A percentile compares a stretch with the other conserved stretches of the same genome.
Conservation (phyloP, 2,797 vertebrate species). For the Rhincodon typus region DNA sequence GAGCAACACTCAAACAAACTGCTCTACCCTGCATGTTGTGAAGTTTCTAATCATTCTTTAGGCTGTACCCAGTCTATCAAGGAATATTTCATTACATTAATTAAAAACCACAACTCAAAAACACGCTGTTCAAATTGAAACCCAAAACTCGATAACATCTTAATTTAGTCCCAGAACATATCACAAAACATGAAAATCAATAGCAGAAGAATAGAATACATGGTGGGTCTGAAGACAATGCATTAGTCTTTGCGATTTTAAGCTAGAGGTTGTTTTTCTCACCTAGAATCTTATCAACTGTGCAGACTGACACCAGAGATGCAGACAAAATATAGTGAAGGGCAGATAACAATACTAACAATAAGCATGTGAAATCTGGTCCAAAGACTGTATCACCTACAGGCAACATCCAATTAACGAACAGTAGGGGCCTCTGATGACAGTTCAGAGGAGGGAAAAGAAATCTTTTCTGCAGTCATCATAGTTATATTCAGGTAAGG, state of each 20-base stretch:
- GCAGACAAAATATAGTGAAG: background rate
- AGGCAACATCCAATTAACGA: background rate
- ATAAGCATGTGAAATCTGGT: background rate
- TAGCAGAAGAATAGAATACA: background rate
- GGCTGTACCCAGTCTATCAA: background rate
- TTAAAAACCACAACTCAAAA: background rate
- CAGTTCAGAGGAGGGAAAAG: background rate
- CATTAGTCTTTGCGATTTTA: background rate
- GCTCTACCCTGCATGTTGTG: background rate
- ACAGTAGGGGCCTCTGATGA: background rate
- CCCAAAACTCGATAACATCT: background rate
- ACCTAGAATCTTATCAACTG: background rate
- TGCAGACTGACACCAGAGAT: background rate
- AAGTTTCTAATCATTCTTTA: background rate
- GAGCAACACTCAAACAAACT: background rate
- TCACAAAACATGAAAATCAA: background rate
- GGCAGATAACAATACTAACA: background rate
- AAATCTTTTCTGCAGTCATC: background rate
- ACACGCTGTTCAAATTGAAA: background rate
- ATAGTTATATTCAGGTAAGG: background rate
- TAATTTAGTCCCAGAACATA: background rate
- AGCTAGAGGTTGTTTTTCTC: background rate
- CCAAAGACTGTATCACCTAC: background rate
- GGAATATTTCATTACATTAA: background rate
- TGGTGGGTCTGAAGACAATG: background rate